Evolutionary conservation across 2,888 invertebrate species (phyloP), one percentile per base, ranked within the genome.

Genomic region (Reticulitermes lucifugus): DNA sequence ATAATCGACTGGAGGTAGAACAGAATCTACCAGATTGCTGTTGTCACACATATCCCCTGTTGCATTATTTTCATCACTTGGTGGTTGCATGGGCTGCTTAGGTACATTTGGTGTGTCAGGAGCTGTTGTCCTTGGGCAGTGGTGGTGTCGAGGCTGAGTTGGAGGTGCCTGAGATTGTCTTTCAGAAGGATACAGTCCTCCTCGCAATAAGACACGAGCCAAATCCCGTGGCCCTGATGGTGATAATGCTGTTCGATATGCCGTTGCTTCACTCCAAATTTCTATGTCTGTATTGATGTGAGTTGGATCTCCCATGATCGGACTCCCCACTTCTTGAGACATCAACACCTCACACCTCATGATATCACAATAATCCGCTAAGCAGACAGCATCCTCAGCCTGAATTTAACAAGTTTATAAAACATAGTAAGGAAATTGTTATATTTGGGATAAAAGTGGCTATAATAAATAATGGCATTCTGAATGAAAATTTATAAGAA

Each of bases 331-430:
- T 87, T 94, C 95, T 90, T 96, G 95, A 86, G 95, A 94, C 88
- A 95, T 93, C 88, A 97, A 92, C 83, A 98, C 97, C 90, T 98
- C 97, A 91, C 98, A 98, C 88, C 98, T 94, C 96, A 98, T 97
- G 89, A 98, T 96, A 92, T 98, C 98, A 93, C 98, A 98, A 92
- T 96, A 98, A 91, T 98, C 97, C 83, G 98, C 97, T 89, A 98
- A 93, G 91, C 98, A 98, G 89, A 98, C 96, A 87, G 97, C 96
- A 91, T 98, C 97, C 91, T 97, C 97, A 85, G 96, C 97, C 98
- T 98, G 89, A 51, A 89, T 65, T 5, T 65, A n/a, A 65, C 65
- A 25, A 65, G 65, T 25, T n/a, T n/a, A 65, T 25, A 12, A 9
- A n/a, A n/a, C n/a, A 14, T 65, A n/a, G n/a, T n/a, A 65, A 25